Evolutionary conservation across 2,797 vertebrate species (phyloP).

Genomic region (Fundulus diaphanus): DNA sequence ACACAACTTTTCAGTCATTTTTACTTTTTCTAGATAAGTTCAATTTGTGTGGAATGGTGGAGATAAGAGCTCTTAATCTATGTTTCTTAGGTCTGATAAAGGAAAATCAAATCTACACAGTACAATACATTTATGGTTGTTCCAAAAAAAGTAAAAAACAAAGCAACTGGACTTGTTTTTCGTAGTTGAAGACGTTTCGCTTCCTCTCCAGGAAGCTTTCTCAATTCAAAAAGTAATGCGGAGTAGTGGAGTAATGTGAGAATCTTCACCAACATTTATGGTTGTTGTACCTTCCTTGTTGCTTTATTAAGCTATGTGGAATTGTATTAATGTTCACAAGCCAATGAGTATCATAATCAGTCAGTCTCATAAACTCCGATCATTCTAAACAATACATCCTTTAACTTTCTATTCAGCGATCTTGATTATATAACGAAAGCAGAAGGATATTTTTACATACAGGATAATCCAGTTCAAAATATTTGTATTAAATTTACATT

Average conservation of each 20-base stretch:
- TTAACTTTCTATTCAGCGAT: background rate
- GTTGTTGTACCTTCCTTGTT: no score
- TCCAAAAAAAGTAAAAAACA: no score
- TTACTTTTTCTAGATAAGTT: constrained; percentile 13
- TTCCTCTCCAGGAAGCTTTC: no score
- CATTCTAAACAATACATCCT: background rate
- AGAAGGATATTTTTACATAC: background rate
- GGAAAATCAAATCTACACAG: constrained; percentile 17
- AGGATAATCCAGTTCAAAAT: background rate
- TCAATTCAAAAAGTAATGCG: no score
- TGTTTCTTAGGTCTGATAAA: constrained; percentile 23
- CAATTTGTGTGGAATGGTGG: background rate
- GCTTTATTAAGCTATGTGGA: no score
- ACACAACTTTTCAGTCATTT: background rate
- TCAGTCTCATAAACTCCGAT: no score
- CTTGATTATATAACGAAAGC: background rate
- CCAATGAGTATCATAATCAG: no score
- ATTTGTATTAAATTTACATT: background rate
- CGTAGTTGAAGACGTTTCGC: no score
- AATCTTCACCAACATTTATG: no score
- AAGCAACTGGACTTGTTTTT: no score
- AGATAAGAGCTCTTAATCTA: constrained; percentile 1
- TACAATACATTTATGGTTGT: background rate
- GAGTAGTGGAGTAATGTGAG: no score
- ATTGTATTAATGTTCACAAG: no score